Evolutionary conservation across 53 echinoderm and acorn worm species (phyloP), one percentile per base, ranked within the genome.

Genomic region (Astropecten irregularis): DNA sequence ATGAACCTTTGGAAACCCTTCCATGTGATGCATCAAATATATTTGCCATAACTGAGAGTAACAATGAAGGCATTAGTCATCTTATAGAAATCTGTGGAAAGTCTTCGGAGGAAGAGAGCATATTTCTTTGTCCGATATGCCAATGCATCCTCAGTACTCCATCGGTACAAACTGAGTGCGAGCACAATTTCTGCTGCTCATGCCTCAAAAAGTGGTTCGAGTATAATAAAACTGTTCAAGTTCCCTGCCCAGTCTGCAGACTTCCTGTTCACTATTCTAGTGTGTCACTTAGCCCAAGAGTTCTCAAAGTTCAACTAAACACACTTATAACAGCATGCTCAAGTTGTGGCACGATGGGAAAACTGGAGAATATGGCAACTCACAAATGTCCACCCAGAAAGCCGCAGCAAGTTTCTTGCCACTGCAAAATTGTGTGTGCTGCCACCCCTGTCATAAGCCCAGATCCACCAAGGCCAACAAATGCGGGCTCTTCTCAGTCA

Each of bases 121-220:
- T 68, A 26, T 68, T 68, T 21, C 44, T 25, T 46, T 44, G 68
- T 22, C 68, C 68, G 4, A 68, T 68, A 26, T 68, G 68, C 21
- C 68, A 68, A 27, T 68, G 68, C 68, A 68, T 68, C 44, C 29
- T 68, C 9, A 68, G 68, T 47, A 68, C 27, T 7, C 68, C 68
- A 3, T 14, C 47, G 11, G 28, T 68, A 27, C 47, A 68, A 68
- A 68, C 68, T 27, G 46, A 26, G 3, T 68, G 68, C 15, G 68
- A 68, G 29, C 68, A 68, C 47, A 68, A 68, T 40, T 66, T 40
- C 40, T 66, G 66, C 40, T 18, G 20, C 40, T 4, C 38, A 37
- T 66, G 66, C 66, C 23, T 66, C 0, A 18, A 39, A 21, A 39
- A 38, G 19, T 40, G 66, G 66, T 66, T 66, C 38, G n/a, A 66